Conservation (phyloP, 2,888 invertebrate genomes). For the Synergus laeviventris region DNA sequence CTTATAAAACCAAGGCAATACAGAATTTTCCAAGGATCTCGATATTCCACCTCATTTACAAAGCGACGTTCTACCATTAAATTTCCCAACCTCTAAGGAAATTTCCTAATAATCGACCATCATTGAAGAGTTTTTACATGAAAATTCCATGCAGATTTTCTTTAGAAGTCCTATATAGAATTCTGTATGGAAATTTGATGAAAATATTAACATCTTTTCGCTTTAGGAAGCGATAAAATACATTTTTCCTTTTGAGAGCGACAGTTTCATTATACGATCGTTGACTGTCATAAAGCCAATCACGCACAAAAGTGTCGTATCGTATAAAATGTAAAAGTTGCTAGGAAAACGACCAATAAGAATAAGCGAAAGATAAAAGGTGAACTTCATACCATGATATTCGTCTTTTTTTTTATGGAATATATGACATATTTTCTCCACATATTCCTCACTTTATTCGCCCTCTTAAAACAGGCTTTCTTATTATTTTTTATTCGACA, state of each 20-base stretch:
- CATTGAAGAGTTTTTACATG: not conserved
- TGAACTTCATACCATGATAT: not conserved
- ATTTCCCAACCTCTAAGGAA: constrained; percentile 2
- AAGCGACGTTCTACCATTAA: not conserved
- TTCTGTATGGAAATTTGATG: not conserved
- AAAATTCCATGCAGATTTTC: no score
- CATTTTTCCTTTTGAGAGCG: not conserved
- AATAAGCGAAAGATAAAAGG: not conserved
- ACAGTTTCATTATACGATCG: constrained; percentile 24
- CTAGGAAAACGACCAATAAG: constrained; percentile 21
- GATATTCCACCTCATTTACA: constrained; percentile 21
- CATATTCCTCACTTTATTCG: not conserved
- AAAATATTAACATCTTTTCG: not conserved
- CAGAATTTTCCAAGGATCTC: constrained; percentile 23
- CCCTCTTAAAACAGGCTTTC: not conserved
- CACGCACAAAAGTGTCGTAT: constrained; percentile 37
- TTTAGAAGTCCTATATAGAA: no score
- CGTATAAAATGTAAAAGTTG: constrained; percentile 19
- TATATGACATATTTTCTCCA: not conserved
- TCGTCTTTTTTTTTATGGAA: not conserved
- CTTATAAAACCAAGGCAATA: constrained; percentile 30
- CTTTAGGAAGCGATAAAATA: not conserved
- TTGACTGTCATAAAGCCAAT: constrained; percentile 31
- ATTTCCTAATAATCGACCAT: constrained; percentile 1
- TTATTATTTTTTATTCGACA: not conserved